Evolutionary conservation across 2,113 vertebrate genomes (phyloP).

Genomic region (Ancistrus triradiatus): DNA sequence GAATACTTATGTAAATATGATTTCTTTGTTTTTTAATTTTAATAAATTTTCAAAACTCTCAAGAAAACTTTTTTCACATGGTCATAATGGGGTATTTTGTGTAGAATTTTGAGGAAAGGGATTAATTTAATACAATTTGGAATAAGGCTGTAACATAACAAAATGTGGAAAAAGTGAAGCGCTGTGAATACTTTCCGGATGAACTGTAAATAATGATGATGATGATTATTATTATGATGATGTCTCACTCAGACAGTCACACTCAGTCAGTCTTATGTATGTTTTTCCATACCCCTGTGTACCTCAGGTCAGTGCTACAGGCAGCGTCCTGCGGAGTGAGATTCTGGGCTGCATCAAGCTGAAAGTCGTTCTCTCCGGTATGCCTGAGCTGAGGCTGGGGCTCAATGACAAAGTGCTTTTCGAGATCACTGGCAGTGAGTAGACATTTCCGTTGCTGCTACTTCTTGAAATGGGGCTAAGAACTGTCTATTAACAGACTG

Average conservation of each 20-base stretch:
- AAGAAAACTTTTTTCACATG: no score
- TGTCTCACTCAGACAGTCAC: background rate
- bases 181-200: no score
- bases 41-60: no score
- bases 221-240: slow-evolving; percentile 20
- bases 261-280: background rate
- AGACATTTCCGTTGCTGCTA: background rate
- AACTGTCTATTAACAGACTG: background rate
- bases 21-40: no score
- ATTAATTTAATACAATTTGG: no score
- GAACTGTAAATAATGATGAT: no score
- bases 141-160: no score
- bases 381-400: slow-evolving; percentile 86
- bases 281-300: slow-evolving; percentile 64
- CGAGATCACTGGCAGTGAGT: slow-evolving; percentile 88
- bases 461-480: background rate
- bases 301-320: slow-evolving; percentile 76
- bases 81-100: no score
- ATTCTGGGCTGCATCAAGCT: slow-evolving; percentile 84
- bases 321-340: slow-evolving; percentile 84
- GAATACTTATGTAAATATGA: no score
- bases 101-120: no score
- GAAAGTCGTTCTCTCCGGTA: slow-evolving; percentile 85
- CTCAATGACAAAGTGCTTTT: slow-evolving; percentile 90
- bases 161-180: no score